Base-by-base conservation (phyloP, 2,113 vertebrate genomes). In the Pseudopodoces humilis region DNA sequence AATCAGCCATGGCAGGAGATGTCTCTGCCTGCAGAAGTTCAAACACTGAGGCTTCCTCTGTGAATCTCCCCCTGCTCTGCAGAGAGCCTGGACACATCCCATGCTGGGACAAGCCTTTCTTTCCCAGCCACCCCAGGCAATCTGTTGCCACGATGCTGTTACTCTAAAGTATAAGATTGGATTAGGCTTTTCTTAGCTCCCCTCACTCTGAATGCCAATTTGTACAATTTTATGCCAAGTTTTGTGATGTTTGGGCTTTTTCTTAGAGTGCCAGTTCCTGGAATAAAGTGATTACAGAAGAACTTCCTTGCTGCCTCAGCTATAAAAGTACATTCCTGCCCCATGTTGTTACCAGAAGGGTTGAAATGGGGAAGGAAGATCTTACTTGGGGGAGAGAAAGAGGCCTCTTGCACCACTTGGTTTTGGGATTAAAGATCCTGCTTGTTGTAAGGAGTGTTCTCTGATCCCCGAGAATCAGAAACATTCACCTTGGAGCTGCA, bases 241-340 rank as follows among this genome's bases (percentile, higher is more conserved):
- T 82, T 90, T 90, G 76, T 90, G 88, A 78, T 86, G 94, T 60
- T 92, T 81, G 90, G 88, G 88, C 39, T 88, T 90, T 94, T 93
- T 86, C 90, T 78, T 64, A 12, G 85, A 67, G 83, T 6, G 15
- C 60, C 85, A 74, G 72, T 86, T 96, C 64, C 93, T 68, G 85
- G 93, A 96, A 95, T 94, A 83, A 96, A 90, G 65, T 0, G 83
- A 96, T 96, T 92, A 92, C 82, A 91, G 82, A 67, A 59, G 67
- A 93, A 55, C n/a, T 13, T 83, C 63, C n/a, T 53, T 1, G 0
- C 79, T 94, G 84, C 47, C 69, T 89, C 0, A 0, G 65, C 86
- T 90, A 11, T 65, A 67, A 86, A 95, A 94, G 62, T 2, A 18
- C 72, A 81, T 95, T 90, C 80, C 60, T 55, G 52, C 46, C 75